Base-by-base conservation (phyloP, 2,797 vertebrate species). In the Pelobates cultripes region DNA sequence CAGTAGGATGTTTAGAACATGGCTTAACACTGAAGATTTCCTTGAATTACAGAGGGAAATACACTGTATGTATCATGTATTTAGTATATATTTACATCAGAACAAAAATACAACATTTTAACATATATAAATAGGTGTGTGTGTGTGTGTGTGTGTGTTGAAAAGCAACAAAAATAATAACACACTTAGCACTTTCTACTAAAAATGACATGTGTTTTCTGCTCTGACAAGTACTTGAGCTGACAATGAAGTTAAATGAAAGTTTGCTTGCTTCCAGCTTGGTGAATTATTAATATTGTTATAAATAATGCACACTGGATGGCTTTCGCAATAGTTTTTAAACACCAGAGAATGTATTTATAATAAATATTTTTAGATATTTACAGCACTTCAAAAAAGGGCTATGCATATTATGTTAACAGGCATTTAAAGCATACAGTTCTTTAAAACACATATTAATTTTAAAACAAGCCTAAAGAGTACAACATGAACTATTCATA, bases 191-290 rank as follows among this genome's bases (percentile, higher is more conserved):
- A 78, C 73, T 83, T 75, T 78, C 44, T 78, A 55, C 71, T 12
- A 9, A 28, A 28, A 28, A 28, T 28, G 28, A 28, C 28, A 28
- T 28, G 1, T 28, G 28, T 28, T 28, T 28, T 28, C 28, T 28
- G 28, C 28, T 28, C 66, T 83, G 75, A 78, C 76, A 83, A 75
- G 76, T 78, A 64, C 55, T 79, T 83, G 70, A 79, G 77, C 72
- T 83, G 81, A 78, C 71, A 79, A 79, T 83, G 77, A 79, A 78
- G 73, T 78, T 78, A 75, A 78, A 83, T 79, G 76, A 83, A 78
- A 78, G 81, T 75, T 79, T 79, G 64, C 81, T 75, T 68, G 43
- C 81, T 75, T 71, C 71, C 60, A 75, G 76, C 68, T 42, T 74
- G 12, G 42, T 75, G 86, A 80, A 7, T 10, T 81, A 68, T 64